These are phyloP conservation scores for Brachyptera risi DNA, from an alignment of 2,888 invertebrate species.

Conservation along the genomic window DNA sequence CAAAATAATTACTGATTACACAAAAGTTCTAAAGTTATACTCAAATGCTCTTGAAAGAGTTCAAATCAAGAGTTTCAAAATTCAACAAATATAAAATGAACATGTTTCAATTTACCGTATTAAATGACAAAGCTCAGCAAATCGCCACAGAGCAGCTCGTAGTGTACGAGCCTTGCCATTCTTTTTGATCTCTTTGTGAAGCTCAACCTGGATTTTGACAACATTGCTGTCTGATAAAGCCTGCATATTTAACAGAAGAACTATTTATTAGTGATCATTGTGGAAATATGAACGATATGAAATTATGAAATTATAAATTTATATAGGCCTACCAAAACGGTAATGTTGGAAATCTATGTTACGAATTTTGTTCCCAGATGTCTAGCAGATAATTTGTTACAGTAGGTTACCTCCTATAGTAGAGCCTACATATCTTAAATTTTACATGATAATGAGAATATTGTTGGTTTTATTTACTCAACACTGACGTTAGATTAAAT, in stretches of 20 bases:
- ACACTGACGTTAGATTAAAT: too few relatives aligned
- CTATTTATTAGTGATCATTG: not conserved
- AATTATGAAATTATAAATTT: too few relatives aligned
- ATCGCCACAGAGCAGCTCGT: slow-evolving; percentile 70
- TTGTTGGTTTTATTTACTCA: not conserved
- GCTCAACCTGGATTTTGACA: slow-evolving; percentile 70
- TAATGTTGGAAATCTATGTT: not conserved
- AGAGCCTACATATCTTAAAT: too few relatives aligned
- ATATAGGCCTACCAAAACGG: not conserved
- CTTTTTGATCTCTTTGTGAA: slow-evolving; percentile 77
- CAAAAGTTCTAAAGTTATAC: not conserved
- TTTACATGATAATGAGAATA: not conserved
- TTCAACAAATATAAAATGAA: slow-evolving; percentile 2
- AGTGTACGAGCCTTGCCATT: slow-evolving; percentile 68
- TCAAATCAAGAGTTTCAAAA: too few relatives aligned
- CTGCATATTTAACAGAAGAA: not conserved
- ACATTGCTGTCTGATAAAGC: slow-evolving; percentile 57
- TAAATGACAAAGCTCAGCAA: slow-evolving; percentile 68
- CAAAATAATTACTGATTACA: not conserved
- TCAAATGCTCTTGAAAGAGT: too few relatives aligned
- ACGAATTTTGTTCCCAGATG: not conserved
- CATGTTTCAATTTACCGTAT: slow-evolving; percentile 47
- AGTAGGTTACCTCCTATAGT: too few relatives aligned
- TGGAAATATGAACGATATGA: too few relatives aligned
- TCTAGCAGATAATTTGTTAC: too few relatives aligned